Base-by-base conservation (phyloP, 1,140 invertebrate species). In the Belonocnema kinseyi region DNA sequence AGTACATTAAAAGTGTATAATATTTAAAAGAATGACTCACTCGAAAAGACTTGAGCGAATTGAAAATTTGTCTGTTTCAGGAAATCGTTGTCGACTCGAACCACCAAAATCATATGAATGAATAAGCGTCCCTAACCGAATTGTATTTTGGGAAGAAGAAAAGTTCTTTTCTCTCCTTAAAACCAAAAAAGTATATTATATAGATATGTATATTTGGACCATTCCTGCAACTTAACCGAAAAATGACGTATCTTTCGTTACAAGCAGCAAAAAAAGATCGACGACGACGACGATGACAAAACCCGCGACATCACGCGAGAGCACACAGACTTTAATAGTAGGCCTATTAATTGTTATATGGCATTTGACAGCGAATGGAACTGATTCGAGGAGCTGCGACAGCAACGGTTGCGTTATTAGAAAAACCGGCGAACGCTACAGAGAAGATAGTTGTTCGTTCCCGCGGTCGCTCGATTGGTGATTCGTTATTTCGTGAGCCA, bases 191-290 rank as follows among this genome's bases (percentile, higher is more conserved):
- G 81, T 90, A 91, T 91, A 91, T 90, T 90, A 90, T 90, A 91
- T 91, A 91, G 88, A 90, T 91, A 90, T 91, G 88, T 90, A 91
- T 89, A 90, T 91, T 91, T 90, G 91, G 89, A 91, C 89, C 89
- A 91, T 92, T 91, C 89, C 89, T 91, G 85, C 88, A 90, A 90
- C 84, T 86, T 88, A 90, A 89, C 86, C 82, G 86, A 90, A 89
- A 66, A 66, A 90, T 85, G 87, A 88, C 83, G 85, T 90, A n/a
- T 91, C 84, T 90, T 90, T 90, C 85, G 86, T 90, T 89, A 89
- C 85, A 86, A 90, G 87, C 88, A 90, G 83, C 86, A 87, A 80
- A 77, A 86, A 77, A 72, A 82, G 77, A 77, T 75, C 13, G 73
- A 77, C 46, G 78, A 74, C 56, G 17, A 77, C 79, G 85, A 86